phyloP scores from a whole-genome alignment of 2,888 invertebrate species.

The Drosophila emarginata region DNA sequence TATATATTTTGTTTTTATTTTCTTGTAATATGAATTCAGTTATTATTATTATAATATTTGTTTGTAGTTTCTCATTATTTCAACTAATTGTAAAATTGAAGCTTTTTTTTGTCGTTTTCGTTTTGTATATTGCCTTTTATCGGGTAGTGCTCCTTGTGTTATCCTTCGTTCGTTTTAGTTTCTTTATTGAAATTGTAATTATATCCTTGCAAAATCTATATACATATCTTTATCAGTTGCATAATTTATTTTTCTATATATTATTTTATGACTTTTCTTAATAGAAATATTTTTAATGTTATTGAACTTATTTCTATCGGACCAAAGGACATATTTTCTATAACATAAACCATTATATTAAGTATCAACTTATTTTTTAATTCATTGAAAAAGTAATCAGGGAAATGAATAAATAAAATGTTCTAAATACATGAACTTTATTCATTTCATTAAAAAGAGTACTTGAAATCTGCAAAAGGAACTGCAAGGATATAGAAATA shows the following conservation, averaged over 20 bases:
- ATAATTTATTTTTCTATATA: too few relatives aligned
- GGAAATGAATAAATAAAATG: too few relatives aligned
- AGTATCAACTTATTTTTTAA: too few relatives aligned
- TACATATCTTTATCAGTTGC: not conserved
- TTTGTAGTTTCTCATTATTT: not conserved
- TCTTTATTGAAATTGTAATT: not conserved
- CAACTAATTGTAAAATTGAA: not conserved
- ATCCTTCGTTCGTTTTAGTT: not conserved
- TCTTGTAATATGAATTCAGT: conserved; percentile 15
- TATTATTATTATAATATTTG: not conserved
- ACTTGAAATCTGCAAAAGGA: too few relatives aligned
- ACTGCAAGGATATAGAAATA: not conserved
- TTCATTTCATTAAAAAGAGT: too few relatives aligned
- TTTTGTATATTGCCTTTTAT: conserved; percentile 4
- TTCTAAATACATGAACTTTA: too few relatives aligned
- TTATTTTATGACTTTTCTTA: too few relatives aligned
- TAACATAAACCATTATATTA: too few relatives aligned
- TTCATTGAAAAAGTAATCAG: too few relatives aligned
- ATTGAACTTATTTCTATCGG: too few relatives aligned
- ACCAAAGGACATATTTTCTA: too few relatives aligned
- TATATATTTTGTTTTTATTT: conserved; percentile 10
- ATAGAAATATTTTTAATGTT: too few relatives aligned
- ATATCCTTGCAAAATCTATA: not conserved
- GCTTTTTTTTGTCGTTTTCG: not conserved
- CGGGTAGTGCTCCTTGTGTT: not conserved